Base-by-base conservation (phyloP, 2,797 vertebrate genomes). In the Glyptemys insculpta region DNA sequence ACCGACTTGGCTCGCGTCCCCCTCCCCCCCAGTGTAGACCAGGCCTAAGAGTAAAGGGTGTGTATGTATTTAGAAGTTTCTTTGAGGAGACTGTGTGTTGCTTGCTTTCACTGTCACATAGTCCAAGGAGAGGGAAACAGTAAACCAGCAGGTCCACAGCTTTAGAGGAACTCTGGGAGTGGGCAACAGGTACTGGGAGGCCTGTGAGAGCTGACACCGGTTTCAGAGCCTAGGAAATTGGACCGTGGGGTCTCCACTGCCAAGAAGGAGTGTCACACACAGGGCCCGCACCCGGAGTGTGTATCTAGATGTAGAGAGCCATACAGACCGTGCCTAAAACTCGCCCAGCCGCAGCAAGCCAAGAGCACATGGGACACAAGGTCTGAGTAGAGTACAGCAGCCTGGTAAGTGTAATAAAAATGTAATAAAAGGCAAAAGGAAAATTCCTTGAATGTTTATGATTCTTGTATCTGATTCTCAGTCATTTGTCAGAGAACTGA, bases 281-380 rank as follows among this genome's bases (percentile, higher is more conserved):
- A 1, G 65, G 50, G 16, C 83, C 3, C 0, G 0, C 83, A 87
- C 21, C 31, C 74, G 34, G 37, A 85, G 7, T 2, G 1, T 1
- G 2, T 10, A 50, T 4, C 11, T 34, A 56, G 29, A 62, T 9
- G 14, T 8, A 62, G 6, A 62, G 3, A 87, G 21, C 37, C 14
- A 68, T 19, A 79, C 14, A 79, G 34, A 87, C 6, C 82, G 8
- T 9, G 76, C 25, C 29, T 11, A 3, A 68, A 68, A n/a, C 34
- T 65, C 16, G 34, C 15, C 72, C 72, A 44, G 41, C 21, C 27
- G 2, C 44, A 78, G 44, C 41, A 78, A 49, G 25, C 44, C 14
- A 78, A 78, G 44, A 78, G 44, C 41, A 78, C 27, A 15, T 16
- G 44, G 37, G 37, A 41, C 18, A 16, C 68, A 41, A 72, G 6